Evolutionary conservation across 2,888 invertebrate genomes (phyloP).

Genomic region (Catocala nupta): DNA sequence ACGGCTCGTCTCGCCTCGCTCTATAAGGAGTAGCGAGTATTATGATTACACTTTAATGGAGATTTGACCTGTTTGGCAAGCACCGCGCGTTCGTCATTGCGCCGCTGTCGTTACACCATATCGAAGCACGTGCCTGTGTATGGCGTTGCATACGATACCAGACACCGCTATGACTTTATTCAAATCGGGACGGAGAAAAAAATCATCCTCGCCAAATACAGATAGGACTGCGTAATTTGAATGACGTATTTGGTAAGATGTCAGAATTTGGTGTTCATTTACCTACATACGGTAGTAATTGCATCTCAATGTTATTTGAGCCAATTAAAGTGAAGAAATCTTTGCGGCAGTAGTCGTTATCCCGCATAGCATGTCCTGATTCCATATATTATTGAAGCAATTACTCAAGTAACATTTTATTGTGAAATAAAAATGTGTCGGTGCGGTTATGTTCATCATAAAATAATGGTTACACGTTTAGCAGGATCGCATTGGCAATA

Average conservation of each 20-base stretch:
- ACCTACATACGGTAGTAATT: slow-evolving; percentile 40
- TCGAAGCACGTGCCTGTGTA: slow-evolving; percentile 68
- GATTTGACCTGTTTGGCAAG: slow-evolving; percentile 65
- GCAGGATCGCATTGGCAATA: slow-evolving; percentile 71
- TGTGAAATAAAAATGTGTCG: slow-evolving; percentile 18
- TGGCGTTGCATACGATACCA: slow-evolving; percentile 67
- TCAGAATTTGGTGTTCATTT: slow-evolving; percentile 65
- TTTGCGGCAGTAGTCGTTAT: slow-evolving; percentile 17
- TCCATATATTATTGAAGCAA: slow-evolving; percentile 4
- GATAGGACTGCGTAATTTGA: slow-evolving; percentile 64
- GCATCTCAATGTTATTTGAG: slow-evolving; percentile 42
- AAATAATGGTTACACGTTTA: slow-evolving; percentile 71
- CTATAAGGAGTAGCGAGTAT: slow-evolving; percentile 68
- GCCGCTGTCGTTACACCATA: slow-evolving; percentile 64
- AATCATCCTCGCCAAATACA: slow-evolving; percentile 62
- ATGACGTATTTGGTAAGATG: slow-evolving; percentile 69
- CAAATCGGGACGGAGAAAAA: slow-evolving; percentile 70
- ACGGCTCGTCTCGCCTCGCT: slow-evolving; percentile 48
- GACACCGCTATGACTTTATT: slow-evolving; percentile 78
- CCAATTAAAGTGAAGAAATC: slow-evolving; percentile 42
- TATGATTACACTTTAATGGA: slow-evolving; percentile 70
- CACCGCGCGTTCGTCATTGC: slow-evolving; percentile 71
- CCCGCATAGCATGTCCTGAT: slow-evolving; percentile 2
- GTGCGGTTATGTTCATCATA: slow-evolving; percentile 55
- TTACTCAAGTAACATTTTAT: slow-evolving; percentile 16